phyloP scores from a whole-genome alignment of 2,113 vertebrate genomes.

The Scatophagus argus region DNA sequence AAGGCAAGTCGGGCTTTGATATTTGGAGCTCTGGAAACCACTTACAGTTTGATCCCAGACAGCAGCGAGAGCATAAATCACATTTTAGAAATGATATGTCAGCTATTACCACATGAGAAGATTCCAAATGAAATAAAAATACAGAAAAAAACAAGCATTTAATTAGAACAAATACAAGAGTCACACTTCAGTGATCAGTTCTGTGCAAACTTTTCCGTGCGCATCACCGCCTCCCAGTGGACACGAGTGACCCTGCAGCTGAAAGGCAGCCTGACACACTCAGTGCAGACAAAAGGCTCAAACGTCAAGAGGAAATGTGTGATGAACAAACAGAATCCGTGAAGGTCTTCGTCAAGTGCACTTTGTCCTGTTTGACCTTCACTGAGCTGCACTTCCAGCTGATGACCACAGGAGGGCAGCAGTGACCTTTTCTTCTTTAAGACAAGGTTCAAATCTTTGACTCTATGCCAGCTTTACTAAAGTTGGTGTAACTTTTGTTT shows the following conservation, averaged over 20 bases:
- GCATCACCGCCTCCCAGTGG: constrained; percentile 7
- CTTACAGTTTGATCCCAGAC: not conserved
- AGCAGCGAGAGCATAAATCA: not conserved
- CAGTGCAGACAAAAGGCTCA: not conserved
- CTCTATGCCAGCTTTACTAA: not conserved
- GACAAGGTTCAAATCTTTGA: too few relatives aligned
- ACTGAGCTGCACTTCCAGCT: constrained; percentile 14
- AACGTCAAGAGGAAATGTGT: not conserved
- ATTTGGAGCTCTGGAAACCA: not conserved
- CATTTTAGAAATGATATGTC: not conserved
- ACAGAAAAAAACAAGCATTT: not conserved
- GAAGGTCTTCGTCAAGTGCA: not conserved
- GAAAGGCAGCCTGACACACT: not conserved
- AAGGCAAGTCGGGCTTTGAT: constrained; percentile 39
- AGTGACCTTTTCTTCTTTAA: too few relatives aligned
- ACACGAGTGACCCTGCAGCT: not conserved
- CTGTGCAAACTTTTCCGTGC: constrained; percentile 45
- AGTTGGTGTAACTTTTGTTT: not conserved
- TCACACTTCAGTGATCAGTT: not conserved
- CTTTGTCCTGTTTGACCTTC: constrained; percentile 20
- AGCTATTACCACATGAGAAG: not conserved
- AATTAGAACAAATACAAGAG: not conserved
- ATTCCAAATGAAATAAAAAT: not conserved
- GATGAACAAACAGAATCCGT: not conserved
- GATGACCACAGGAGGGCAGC: constrained; percentile 56